A percentile compares a stretch with the other conserved stretches of the same genome.
Evolutionary conservation across 2,888 invertebrate genomes (phyloP).

Genomic region (Notodonta ziczac): DNA sequence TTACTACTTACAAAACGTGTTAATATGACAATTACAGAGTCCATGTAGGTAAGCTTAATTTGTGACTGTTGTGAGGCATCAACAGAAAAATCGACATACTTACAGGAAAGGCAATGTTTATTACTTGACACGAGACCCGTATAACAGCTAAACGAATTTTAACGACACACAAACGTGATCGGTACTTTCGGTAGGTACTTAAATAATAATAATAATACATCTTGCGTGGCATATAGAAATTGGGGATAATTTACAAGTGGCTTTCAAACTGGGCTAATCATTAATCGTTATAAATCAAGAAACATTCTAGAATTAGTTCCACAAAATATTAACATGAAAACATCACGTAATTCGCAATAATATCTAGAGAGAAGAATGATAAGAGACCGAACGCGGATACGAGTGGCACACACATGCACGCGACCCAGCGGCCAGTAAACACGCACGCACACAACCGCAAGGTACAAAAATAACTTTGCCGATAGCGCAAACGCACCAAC

Average conservation of each 20-base stretch:
- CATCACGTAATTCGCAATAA: conserved; percentile 60
- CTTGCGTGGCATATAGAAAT: not conserved
- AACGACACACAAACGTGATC: not conserved
- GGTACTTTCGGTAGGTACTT: not conserved
- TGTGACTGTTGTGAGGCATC: too few relatives aligned
- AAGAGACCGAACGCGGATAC: conserved; percentile 77
- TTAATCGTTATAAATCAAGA: conserved; percentile 1
- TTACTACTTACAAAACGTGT: too few relatives aligned
- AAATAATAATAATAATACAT: not conserved
- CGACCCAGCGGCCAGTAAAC: conserved; percentile 31
- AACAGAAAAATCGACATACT: not conserved
- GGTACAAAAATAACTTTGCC: conserved; percentile 74
- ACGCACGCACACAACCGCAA: conserved; percentile 54
- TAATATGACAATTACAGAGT: too few relatives aligned
- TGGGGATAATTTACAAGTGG: not conserved
- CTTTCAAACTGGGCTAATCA: not conserved
- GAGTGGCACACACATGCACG: conserved; percentile 54
- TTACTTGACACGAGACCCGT: not conserved
- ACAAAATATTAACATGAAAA: conserved; percentile 24
- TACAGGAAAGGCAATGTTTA: not conserved
- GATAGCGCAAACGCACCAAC: conserved; percentile 83
- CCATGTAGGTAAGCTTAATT: too few relatives aligned
- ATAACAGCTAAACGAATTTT: not conserved
- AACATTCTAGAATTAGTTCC: conserved; percentile 4
- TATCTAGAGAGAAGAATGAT: conserved; percentile 71